A percentile compares a stretch with the other conserved stretches of the same genome.
These are phyloP conservation scores for Myanophis thanlyinensis DNA, from an alignment of 2,113 vertebrate species.

Conservation along the genomic window DNA sequence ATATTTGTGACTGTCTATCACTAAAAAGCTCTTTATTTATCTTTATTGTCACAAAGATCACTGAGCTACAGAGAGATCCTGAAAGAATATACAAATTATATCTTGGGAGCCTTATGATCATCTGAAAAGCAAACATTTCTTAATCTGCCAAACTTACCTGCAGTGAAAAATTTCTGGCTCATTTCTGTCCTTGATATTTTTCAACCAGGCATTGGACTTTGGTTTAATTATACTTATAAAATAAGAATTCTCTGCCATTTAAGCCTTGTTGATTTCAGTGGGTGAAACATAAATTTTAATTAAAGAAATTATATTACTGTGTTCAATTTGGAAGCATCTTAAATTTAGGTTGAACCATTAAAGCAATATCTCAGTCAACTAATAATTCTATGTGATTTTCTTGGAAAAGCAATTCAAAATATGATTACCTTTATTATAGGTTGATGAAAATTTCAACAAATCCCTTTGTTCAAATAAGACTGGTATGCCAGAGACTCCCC, in stretches of 20 bases:
- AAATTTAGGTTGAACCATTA: neutral
- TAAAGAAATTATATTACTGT: neutral
- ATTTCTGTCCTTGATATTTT: neutral
- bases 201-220: neutral
- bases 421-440: constrained; percentile 41
- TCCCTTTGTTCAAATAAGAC: neutral
- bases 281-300: neutral
- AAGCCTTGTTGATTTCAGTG: neutral
- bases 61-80: neutral
- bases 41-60: neutral
- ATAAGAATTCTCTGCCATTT: neutral
- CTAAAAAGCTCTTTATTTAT: neutral
- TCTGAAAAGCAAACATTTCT: neutral
- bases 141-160: neutral
- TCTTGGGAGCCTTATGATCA: neutral
- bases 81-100: neutral
- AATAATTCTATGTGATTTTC: neutral
- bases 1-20: neutral
- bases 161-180: neutral
- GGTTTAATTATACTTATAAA: neutral
- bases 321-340: neutral
- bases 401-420: neutral
- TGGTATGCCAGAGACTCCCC: neutral
- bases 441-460: neutral
- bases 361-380: fast-evolving